Evolutionary conservation across 2,888 invertebrate genomes (phyloP), one percentile per base, ranked within the genome.

Genomic region (Patella pellucida): DNA sequence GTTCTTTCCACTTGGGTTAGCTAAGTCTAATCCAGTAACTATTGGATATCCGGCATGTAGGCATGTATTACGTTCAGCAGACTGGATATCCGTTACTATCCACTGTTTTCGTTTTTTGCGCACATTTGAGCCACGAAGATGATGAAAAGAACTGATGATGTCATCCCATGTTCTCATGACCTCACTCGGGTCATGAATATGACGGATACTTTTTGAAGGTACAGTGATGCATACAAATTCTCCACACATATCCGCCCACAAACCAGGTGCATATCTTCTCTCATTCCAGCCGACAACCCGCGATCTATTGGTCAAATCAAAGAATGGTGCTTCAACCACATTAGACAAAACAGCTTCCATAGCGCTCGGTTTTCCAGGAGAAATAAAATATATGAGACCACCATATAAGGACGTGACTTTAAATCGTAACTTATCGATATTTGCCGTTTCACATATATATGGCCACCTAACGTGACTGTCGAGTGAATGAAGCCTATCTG

Each of bases 331-430:
- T 23, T 62, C 62, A 9, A 62, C 62, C 19, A 62, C 62, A 62
- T 62, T 62, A 15, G 62, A 62, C 23, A 62, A 14, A 12, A 62
- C 62, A 62, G 62, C 62, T 23, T 62, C 62, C 19, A 62, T 23
- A 23, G 62, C 62, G 23, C 62, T 23, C 19, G 9, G 9, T 19
- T 23, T 62, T 62, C 19, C 62, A 11, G 62, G 62, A 0, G 62
- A 62, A 23, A 62, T 62, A 62, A 62, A 62, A 62, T 62, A 62
- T 19, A 62, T 62, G 5, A 62, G 62, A 15, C 62, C 62, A 62
- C 62, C 62, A 62, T 62, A 62, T 23, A 62, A 23, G 7, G 62
- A 62, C 9, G 62, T 62, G 12, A 62, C 23, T 62, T 62, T 62
- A 62, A 62, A 62, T 15, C 62, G 62, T 23, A 19, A 23, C 23